Percentiles rank a stretch among this genome's conserved stretches.
phyloP scores from a whole-genome alignment of 1,140 invertebrate genomes.

The Bombus waltoni region DNA sequence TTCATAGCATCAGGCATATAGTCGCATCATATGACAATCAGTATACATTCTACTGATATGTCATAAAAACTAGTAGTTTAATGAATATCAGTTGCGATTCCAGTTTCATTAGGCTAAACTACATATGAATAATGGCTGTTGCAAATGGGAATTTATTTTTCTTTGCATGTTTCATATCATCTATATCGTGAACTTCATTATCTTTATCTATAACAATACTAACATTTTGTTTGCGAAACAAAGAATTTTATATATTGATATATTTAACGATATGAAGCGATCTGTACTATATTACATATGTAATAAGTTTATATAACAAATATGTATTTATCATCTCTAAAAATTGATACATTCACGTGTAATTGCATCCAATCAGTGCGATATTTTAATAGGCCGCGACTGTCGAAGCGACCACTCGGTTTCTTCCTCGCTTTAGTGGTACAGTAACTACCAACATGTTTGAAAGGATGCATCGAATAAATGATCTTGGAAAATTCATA shows the following conservation, averaged over 20 bases:
- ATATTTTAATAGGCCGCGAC: conserved; percentile 63
- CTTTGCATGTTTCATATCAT: neutral
- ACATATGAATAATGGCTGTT: neutral
- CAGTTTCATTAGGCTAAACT: neutral
- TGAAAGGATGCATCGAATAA: conserved; percentile 27
- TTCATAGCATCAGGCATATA: conserved; percentile 58
- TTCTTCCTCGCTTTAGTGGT: conserved; percentile 69
- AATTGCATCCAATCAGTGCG: conserved; percentile 60
- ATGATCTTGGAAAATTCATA: conserved; percentile 64
- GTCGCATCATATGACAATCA: conserved; percentile 76
- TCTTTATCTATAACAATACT: conserved; percentile 42
- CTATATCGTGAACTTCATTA: conserved; percentile 29
- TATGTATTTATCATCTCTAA: conserved; percentile 31
- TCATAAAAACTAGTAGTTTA: conserved; percentile 38
- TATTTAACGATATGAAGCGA: no score
- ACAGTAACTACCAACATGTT: conserved; percentile 66
- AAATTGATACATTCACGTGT: conserved; percentile 41
- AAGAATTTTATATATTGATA: neutral
- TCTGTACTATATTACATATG: neutral
- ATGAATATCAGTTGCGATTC: neutral
- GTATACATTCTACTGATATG: conserved; percentile 55
- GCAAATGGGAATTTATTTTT: neutral
- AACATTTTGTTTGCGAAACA: conserved; percentile 22
- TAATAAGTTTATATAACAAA: neutral
- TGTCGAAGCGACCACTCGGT: conserved; percentile 65